Percentiles rank a stretch among this genome's conserved stretches.
Evolutionary conservation across 2,888 invertebrate genomes (phyloP).

Genomic region (Diarsia rubi): DNA sequence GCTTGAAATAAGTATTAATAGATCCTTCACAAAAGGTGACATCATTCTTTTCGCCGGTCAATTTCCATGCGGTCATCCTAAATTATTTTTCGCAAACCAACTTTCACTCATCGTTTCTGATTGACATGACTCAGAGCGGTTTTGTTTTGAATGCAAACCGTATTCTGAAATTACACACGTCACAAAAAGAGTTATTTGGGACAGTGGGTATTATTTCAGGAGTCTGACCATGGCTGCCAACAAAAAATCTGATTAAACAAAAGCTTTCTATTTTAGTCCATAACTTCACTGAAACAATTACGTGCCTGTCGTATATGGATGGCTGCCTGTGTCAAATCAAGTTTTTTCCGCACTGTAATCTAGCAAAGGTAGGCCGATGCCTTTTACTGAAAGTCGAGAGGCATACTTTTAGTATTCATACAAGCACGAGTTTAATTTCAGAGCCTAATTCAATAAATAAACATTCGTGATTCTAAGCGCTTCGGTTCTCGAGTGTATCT

Average conservation of each 20-base stretch:
- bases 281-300: conserved; percentile 50
- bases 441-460: conserved; percentile 40
- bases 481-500: conserved; percentile 62
- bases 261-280: conserved; percentile 56
- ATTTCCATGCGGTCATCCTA: conserved; percentile 34
- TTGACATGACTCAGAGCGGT: conserved; percentile 24
- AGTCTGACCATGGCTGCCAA: conserved; percentile 52
- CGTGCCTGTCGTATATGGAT: conserved; percentile 26
- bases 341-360: conserved; percentile 28
- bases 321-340: conserved; percentile 43
- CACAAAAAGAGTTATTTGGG: conserved; percentile 56
- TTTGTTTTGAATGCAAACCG: conserved; percentile 44
- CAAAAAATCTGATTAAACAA: conserved; percentile 53
- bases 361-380: background rate
- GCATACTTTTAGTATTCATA: conserved; percentile 5
- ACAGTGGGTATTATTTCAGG: conserved; percentile 54
- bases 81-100: conserved; percentile 29
- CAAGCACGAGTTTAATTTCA: conserved; percentile 12
- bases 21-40: conserved; percentile 14
- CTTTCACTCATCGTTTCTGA: conserved; percentile 46
- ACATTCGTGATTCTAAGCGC: conserved; percentile 43
- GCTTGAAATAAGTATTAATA: conserved; percentile 16
- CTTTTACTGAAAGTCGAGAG: background rate
- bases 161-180: conserved; percentile 33
- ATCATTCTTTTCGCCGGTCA: conserved; percentile 18